phyloP scores from a whole-genome alignment of 2,113 vertebrate genomes.

The Amblyornis subalaris region DNA sequence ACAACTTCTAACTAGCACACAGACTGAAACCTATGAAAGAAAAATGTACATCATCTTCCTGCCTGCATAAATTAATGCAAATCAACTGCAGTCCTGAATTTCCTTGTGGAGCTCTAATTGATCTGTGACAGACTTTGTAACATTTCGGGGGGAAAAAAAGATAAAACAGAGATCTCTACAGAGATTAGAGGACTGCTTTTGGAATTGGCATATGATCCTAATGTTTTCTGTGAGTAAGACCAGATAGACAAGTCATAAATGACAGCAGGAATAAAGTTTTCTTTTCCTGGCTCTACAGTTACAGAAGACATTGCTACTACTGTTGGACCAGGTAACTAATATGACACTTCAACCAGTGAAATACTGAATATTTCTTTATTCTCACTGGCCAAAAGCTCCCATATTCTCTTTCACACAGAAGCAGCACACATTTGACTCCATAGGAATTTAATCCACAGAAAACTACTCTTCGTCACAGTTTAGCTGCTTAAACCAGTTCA shows the following conservation, averaged over 20 bases:
- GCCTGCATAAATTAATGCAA: not conserved
- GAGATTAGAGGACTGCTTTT: not conserved
- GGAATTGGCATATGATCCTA: not conserved
- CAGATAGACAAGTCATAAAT: not conserved
- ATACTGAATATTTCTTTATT: not conserved
- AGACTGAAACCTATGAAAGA: not conserved
- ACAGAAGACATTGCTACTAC: not conserved
- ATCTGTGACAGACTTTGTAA: not conserved
- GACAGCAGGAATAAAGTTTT: not conserved
- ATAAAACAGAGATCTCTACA: not conserved
- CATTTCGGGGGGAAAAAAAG: not conserved
- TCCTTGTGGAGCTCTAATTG: not conserved
- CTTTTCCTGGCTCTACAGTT: not conserved
- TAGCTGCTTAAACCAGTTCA: not conserved
- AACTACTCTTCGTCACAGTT: not conserved
- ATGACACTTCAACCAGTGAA: not conserved
- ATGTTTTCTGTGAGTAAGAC: not conserved
- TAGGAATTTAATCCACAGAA: not conserved
- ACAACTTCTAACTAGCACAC: not conserved
- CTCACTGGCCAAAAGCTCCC: not conserved
- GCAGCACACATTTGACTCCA: not conserved
- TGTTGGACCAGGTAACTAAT: not conserved
- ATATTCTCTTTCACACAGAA: not conserved
- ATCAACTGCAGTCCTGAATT: not conserved
- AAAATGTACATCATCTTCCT: not conserved